Base-by-base conservation (phyloP, 2,888 invertebrate genomes). In the Leistus spinibarbis region DNA sequence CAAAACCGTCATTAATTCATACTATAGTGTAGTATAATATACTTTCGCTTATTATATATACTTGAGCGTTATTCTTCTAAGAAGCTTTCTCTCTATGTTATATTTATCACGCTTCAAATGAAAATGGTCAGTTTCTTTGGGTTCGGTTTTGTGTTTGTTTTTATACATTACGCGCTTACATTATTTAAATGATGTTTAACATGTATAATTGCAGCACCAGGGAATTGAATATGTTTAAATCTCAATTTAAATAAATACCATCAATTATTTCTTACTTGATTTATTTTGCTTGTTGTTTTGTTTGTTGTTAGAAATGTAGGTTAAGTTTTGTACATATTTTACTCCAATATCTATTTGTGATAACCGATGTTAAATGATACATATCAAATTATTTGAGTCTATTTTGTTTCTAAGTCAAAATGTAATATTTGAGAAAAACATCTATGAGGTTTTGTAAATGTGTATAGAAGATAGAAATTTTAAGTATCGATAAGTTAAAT, bases 11-110 rank as follows among this genome's bases (percentile, higher is more conserved):
- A 60, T 60, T 60, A 60, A 60, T 60, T 57, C 27, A 70, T 60
- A 22, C 22, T 40, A 40, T 7, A 40, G n/a, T n/a, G n/a, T 40
- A 40, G 10, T 40, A 40, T 13, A 40, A 7, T 63, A 19, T 67
- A 54, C 71, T 71, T 71, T 71, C 71, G 54, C 71, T 71, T 64
- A 64, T 71, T 64, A 64, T 63, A 64, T 70, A 64, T 71, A 71
- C 71, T 64, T 71, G 23, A 54, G 24, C 64, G 54, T 71, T 27
- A 64, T 27, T 64, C 24, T 71, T 54, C 60, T 5, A 62, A 60
- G 23, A 54, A 63, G 63, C 71, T 71, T 70, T 64, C 71, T 71
- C 71, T 71, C 24, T 53, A 23, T n/a, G n/a, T n/a, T n/a, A n/a
- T 64, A 64, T 71, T 64, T 54, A 64, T 63, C 20, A 22, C 63